Percentiles rank a stretch among this genome's conserved stretches.
These are phyloP conservation scores for Callimorpha dominula DNA, from an alignment of 2,888 invertebrate species.

Conservation along the genomic window DNA sequence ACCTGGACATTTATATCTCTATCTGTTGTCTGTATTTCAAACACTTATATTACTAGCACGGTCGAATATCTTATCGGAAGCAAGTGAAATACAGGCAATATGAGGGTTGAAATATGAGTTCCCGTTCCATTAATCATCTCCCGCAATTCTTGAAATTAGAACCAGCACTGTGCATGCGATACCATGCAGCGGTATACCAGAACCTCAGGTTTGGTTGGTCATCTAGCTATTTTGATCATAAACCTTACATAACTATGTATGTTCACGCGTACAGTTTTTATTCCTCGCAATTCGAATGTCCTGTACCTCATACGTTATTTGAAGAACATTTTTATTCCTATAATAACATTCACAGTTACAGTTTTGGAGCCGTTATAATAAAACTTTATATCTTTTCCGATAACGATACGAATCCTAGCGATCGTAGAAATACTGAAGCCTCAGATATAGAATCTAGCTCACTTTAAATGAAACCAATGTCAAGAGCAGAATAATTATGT, in stretches of 20 bases:
- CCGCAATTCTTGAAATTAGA: background rate
- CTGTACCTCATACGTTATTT: conserved; percentile 33
- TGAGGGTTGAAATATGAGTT: conserved; percentile 2
- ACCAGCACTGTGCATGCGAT: background rate
- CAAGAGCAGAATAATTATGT: background rate
- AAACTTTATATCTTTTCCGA: conserved; percentile 50
- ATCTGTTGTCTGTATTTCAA: background rate
- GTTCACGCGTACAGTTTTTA: background rate
- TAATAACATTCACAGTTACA: conserved; percentile 43
- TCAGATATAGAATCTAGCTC: conserved; percentile 21
- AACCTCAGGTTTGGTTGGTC: background rate
- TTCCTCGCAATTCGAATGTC: conserved; percentile 1
- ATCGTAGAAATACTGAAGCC: conserved; percentile 30
- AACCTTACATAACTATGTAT: background rate
- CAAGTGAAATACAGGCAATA: conserved; percentile 18
- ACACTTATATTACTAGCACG: background rate
- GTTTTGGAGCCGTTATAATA: conserved; percentile 45
- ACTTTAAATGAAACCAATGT: conserved; percentile 19
- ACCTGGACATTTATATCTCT: background rate
- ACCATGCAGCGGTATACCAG: background rate
- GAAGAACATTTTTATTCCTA: conserved; percentile 44
- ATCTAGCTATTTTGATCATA: background rate
- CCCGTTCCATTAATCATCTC: background rate
- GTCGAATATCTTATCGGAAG: background rate
- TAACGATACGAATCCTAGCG: conserved; percentile 31